Base-by-base conservation (phyloP, 2,113 vertebrate species). In the Prolemur simus region DNA sequence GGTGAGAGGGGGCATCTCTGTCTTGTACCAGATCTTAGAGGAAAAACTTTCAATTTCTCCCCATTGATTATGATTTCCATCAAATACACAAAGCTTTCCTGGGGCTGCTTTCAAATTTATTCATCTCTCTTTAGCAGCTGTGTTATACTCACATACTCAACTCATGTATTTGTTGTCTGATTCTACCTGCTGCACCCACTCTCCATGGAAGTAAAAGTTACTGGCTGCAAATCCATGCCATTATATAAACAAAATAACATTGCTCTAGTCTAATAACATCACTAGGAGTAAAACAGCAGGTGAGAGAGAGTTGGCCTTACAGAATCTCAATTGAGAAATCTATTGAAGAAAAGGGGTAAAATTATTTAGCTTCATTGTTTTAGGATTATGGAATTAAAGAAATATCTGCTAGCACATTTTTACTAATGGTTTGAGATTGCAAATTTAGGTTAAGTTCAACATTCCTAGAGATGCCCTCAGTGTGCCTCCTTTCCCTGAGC, bases 81-180 rank as follows among this genome's bases (percentile, higher is more conserved):
- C 11, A 23, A 96, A 77, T 29, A 94, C 78, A 88, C 17, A 83
- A 69, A 92, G 81, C 87, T 95, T 91, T 82, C 60, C 77, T 54
- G 56, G 76, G 73, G 64, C 7, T 52, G 45, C 47, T 71, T 85
- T 78, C 34, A 39, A 42, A 86, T 42, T 54, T 34, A 60, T 8
- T n/a, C 74, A 69, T 54, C 29, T 96, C 69, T 25, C 47, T 66
- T 60, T 18, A 81, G 66, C 56, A 82, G 91, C 58, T 90, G 58
- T 32, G n/a, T 58, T 89, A 21, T 4, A 32, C 23, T 83, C 66
- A 69, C 42, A 23, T n/a, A 60, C 32, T 94, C 47, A 56, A 69
- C 84, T 91, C 42, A 64, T 8, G 32, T 4, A 25, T 37, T 54
- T 68, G 42, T 42, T 10, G 23, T 89, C 63, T 63, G 25, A 32